These are phyloP conservation scores for Nemotelus pantherinus DNA, from an alignment of 2,888 invertebrate species.

Conservation along the genomic window DNA sequence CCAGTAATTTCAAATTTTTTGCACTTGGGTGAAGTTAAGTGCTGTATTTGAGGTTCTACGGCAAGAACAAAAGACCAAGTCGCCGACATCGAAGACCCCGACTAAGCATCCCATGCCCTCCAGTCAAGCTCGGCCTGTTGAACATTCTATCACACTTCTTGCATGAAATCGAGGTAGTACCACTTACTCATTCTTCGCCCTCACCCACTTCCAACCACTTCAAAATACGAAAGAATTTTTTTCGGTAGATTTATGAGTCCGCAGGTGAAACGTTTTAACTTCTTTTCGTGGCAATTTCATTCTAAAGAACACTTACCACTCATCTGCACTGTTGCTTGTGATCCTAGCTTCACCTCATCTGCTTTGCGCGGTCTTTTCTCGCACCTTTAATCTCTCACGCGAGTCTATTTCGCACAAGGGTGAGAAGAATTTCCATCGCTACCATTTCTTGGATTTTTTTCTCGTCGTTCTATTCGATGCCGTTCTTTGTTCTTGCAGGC, in stretches of 20 bases:
- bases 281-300: background rate
- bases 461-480: background rate
- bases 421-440: constrained; percentile 8
- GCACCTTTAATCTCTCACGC: background rate
- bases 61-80: too few species aligned
- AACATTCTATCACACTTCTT: too few species aligned
- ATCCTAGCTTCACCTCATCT: background rate
- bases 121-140: too few species aligned
- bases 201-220: background rate
- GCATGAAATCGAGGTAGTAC: too few species aligned
- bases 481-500: background rate
- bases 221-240: constrained; percentile 4
- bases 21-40: too few species aligned
- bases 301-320: constrained; percentile 21
- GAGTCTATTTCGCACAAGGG: constrained; percentile 21
- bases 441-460: background rate
- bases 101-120: too few species aligned
- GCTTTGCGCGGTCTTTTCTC: background rate
- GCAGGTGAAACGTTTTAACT: constrained; percentile 41
- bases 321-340: constrained; percentile 18
- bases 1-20: too few species aligned
- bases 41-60: too few species aligned
- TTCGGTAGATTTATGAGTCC: constrained; percentile 36
- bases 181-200: too few species aligned
- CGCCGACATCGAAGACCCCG: too few species aligned